Base-by-base conservation (phyloP, 92 coral and sea anemone genomes). In the Phenganax subtilis region DNA sequence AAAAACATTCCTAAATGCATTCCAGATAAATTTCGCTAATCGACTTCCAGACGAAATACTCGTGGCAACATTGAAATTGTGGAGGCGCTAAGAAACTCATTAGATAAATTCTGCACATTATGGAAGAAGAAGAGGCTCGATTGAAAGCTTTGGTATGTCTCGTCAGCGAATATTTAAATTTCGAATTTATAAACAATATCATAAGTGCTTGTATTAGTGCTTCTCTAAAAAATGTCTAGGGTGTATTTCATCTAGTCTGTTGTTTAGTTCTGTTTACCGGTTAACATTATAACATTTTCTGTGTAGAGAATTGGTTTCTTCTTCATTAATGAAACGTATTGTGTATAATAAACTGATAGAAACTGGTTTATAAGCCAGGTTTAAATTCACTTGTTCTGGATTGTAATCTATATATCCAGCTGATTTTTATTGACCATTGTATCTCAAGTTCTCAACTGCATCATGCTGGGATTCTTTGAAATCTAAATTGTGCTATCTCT, bases 81-180 rank as follows among this genome's bases (percentile, higher is more conserved):
- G 56, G 16, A 11, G 0, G 9, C 53, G 8, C n/a, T 0, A 8
- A 16, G 74, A 37, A 65, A 14, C 58, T 64, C 17, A 17, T 53
- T 73, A 51, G 16, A 54, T 14, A 29, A 73, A 52, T 10, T 76
- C 67, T 31, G 10, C 15, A 17, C 51, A 79, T 1, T 31, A 79
- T 79, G 83, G 83, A 79, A 51, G 83, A 79, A 29, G 83, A 79
- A 51, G 83, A 79, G 65, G 83, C 83, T 10, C 51, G 83, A 11
- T 65, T 79, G 30, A 79, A 79, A 29, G 73, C 74, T 5, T 29
- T 79, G 57, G 83, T 79, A 27, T 63, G 82, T 44, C 52, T 14
- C 3, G 17, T n/a, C 54, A 47, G 54, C 37, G 10, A 8, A 51
- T 63, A 55, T 79, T 64, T n/a, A 61, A 69, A 54, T 65, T 47